A percentile compares a stretch with the other conserved stretches of the same genome.
phyloP scores from a whole-genome alignment of 2,888 invertebrate genomes.

The Heliconius ethilla region DNA sequence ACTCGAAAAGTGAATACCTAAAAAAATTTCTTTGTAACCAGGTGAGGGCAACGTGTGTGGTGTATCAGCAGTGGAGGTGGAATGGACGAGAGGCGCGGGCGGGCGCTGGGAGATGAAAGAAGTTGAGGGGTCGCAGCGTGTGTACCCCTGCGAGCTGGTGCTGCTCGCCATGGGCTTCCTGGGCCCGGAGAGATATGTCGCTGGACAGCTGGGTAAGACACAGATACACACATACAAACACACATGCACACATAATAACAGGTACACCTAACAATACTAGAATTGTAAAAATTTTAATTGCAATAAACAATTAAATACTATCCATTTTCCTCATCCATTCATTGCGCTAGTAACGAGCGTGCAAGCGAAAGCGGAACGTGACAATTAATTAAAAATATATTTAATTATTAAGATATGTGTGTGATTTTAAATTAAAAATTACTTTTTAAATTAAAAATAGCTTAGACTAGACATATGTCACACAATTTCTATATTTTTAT shows the following conservation, averaged over 20 bases:
- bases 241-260: background rate
- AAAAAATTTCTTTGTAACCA: conserved; percentile 42
- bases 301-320: too few species aligned
- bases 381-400: too few species aligned
- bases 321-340: too few species aligned
- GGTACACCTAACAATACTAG: background rate
- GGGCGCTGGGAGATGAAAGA: conserved; percentile 98
- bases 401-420: too few species aligned
- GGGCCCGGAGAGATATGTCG: conserved; percentile 95
- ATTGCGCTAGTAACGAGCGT: too few species aligned
- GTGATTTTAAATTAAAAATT: too few species aligned
- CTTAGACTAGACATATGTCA: too few species aligned
- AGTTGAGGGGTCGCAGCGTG: conserved; percentile 88
- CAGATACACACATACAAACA: background rate
- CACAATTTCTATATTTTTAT: too few species aligned
- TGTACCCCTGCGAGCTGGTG: conserved; percentile 94
- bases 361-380: too few species aligned
- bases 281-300: too few species aligned
- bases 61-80: conserved; percentile 93
- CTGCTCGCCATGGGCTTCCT: conserved; percentile 99
- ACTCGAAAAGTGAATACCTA: background rate
- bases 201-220: conserved; percentile 82
- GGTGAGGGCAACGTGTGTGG: conserved; percentile 92
- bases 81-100: conserved; percentile 95
- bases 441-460: too few species aligned